Percentiles rank a stretch among this genome's conserved stretches.
Conservation (phyloP, 2,113 vertebrate species). For the Cavia porcellus region DNA sequence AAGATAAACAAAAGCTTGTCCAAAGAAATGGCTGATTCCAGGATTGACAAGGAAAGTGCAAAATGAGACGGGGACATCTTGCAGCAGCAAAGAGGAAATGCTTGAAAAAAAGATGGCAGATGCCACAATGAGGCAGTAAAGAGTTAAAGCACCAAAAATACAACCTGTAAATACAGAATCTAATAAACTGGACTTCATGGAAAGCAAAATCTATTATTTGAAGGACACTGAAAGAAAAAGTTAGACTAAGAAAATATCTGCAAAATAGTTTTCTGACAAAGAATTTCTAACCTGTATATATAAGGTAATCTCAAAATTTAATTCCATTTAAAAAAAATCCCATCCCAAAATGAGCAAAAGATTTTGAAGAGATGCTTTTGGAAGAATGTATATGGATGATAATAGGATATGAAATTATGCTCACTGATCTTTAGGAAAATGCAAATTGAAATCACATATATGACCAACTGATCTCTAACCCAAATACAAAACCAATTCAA, state of each 20-base stretch:
- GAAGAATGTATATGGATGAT: not conserved
- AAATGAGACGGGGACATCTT: not conserved
- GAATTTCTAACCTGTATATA: not conserved
- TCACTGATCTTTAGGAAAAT: not conserved
- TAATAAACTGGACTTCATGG: not conserved
- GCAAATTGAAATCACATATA: not conserved
- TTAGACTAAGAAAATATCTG: not conserved
- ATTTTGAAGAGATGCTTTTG: not conserved
- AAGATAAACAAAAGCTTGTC: not conserved
- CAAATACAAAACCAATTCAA: not conserved
- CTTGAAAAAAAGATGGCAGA: not conserved
- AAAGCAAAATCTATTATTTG: not conserved
- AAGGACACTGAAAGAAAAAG: not conserved
- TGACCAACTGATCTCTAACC: not conserved
- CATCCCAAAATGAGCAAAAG: not conserved
- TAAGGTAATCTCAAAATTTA: slow-evolving; percentile 4
- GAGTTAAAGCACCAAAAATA: not conserved
- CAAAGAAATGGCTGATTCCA: not conserved
- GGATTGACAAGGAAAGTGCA: not conserved
- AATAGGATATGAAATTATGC: not conserved
- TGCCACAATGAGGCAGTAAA: not conserved
- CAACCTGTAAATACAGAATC: not conserved
- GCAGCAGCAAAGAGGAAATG: not conserved
- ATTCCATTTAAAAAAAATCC: not conserved
- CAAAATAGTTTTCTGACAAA: not conserved